A percentile compares a stretch with the other conserved stretches of the same genome.
Evolutionary conservation across 2,888 invertebrate genomes (phyloP).

Genomic region (Tineola bisselliella): DNA sequence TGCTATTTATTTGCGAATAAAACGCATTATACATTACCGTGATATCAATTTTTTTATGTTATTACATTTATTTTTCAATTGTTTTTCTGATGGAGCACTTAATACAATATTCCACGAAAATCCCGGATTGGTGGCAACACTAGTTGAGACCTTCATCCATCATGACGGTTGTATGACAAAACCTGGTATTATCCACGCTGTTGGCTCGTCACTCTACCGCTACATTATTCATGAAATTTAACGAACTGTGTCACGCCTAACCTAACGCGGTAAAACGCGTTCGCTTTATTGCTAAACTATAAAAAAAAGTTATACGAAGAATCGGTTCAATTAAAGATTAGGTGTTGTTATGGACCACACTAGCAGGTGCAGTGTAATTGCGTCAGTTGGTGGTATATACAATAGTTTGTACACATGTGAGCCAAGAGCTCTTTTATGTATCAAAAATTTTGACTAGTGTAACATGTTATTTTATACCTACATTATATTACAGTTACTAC

Average conservation of each 20-base stretch:
- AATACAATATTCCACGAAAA: neutral
- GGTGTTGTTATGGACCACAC: no score
- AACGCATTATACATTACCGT: no score
- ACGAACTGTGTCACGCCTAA: slow-evolving; percentile 5
- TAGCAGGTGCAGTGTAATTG: no score
- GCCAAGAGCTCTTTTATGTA: no score
- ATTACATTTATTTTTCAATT: neutral
- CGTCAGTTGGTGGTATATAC: no score
- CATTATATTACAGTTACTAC: no score
- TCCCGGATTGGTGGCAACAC: neutral
- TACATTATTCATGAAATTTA: slow-evolving; percentile 11
- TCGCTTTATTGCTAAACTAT: neutral
- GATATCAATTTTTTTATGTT: neutral
- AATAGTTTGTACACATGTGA: no score
- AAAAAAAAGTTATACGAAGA: no score
- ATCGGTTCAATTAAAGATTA: no score
- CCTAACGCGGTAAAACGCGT: neutral
- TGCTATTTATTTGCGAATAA: no score
- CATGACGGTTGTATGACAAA: slow-evolving; percentile 1
- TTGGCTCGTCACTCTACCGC: slow-evolving; percentile 4
- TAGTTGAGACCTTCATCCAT: neutral
- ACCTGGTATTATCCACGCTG: slow-evolving; percentile 6
- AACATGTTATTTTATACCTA: no score
- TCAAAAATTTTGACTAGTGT: no score
- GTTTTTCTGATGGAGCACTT: neutral